Conservation (phyloP, 2,113 vertebrate species). For the Martes martes region DNA sequence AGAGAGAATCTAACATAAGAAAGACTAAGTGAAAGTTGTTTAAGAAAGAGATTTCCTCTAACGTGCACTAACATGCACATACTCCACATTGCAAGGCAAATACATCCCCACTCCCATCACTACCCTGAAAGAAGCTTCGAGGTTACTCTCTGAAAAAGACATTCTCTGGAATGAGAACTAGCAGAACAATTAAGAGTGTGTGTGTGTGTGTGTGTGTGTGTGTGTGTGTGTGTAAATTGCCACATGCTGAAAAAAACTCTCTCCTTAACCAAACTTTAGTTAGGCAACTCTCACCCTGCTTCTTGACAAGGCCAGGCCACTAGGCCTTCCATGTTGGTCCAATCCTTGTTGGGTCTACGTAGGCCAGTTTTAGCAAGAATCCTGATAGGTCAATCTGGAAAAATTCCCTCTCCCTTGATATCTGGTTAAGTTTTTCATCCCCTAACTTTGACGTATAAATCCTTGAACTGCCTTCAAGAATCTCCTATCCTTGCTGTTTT, state of each 20-base stretch:
- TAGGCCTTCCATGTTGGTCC: not conserved
- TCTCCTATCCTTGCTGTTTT: not conserved
- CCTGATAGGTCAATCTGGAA: not conserved
- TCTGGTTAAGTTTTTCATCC: not conserved
- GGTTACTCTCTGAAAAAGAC: not conserved
- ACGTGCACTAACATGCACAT: not conserved
- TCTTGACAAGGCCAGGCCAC: not conserved
- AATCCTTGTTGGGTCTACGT: not conserved
- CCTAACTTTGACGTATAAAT: not conserved
- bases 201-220: no score
- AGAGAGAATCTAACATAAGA: not conserved
- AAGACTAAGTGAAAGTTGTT: not conserved
- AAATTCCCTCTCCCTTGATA: not conserved
- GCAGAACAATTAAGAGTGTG: not conserved
- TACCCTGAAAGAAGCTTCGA: not conserved
- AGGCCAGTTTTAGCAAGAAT: not conserved
- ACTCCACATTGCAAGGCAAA: not conserved
- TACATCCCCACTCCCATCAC: accelerated
- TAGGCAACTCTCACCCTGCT: not conserved
- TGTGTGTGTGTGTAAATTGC: not conserved
- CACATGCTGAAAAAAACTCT: not conserved
- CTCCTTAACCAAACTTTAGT: not conserved
- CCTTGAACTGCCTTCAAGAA: not conserved
- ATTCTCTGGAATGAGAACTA: not conserved
- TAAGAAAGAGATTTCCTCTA: not conserved